phyloP scores from a whole-genome alignment of 1,140 invertebrate species.

The Teleopsis dalmanni region DNA sequence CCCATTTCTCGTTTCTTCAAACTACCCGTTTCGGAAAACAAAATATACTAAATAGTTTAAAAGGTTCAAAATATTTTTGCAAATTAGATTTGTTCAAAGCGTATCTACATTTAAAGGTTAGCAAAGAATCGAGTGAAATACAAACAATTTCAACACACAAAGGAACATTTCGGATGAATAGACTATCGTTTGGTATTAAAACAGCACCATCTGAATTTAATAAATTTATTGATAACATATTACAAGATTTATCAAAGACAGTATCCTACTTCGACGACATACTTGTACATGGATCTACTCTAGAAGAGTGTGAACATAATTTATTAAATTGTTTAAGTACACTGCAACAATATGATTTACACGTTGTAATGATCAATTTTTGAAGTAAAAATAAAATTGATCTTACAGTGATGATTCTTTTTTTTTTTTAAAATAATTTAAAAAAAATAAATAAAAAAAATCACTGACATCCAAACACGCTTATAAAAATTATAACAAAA shows the following conservation, averaged over 20 bases:
- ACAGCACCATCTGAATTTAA: slow-evolving; percentile 1
- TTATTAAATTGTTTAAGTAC: slow-evolving; percentile 7
- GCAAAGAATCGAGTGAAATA: slow-evolving; percentile 21
- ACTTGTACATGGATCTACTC: slow-evolving; percentile 16
- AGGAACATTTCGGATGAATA: slow-evolving; percentile 32
- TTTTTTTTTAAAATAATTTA: no score
- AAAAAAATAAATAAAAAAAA: no score
- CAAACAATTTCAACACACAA: slow-evolving; percentile 32
- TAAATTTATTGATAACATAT: neutral
- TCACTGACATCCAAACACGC: no score
- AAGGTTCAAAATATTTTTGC: slow-evolving; percentile 12
- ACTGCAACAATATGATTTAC: slow-evolving; percentile 27
- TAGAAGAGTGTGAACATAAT: slow-evolving; percentile 5
- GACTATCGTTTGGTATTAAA: slow-evolving; percentile 19
- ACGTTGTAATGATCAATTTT: no score
- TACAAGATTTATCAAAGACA: neutral
- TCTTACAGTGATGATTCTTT: no score
- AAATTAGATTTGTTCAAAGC: slow-evolving; percentile 31
- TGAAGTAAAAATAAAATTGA: no score
- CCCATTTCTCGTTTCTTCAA: neutral
- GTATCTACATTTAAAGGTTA: slow-evolving; percentile 29
- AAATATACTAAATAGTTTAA: neutral
- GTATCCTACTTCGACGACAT: slow-evolving; percentile 1
- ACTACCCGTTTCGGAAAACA: neutral
- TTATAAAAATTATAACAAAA: no score